Conservation (phyloP, 2,888 invertebrate species). For the Cynaeus angustus region DNA sequence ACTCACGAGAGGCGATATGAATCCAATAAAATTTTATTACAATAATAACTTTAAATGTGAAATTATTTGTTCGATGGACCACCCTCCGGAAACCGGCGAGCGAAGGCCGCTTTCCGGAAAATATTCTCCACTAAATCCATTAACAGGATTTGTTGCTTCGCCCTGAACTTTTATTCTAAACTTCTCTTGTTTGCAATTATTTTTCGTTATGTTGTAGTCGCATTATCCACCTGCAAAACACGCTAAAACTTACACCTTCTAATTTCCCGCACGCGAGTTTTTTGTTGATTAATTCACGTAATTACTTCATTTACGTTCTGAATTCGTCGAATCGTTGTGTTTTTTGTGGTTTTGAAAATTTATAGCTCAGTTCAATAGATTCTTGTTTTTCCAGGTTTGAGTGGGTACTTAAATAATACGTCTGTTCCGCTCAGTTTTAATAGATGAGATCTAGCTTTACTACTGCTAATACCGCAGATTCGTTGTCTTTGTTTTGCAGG, state of each 20-base stretch:
- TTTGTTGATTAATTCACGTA: constrained; percentile 23
- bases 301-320: constrained; percentile 11
- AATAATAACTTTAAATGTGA: constrained; percentile 38
- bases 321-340: background rate
- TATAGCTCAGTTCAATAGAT: background rate
- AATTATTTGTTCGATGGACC: constrained; percentile 28
- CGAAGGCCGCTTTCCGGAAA: constrained; percentile 4
- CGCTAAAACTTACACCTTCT: constrained; percentile 11
- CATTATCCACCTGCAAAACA: background rate
- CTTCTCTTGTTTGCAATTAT: constrained; percentile 17
- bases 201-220: constrained; percentile 25
- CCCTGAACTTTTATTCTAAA: constrained; percentile 14
- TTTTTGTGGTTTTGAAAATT: background rate
- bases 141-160: constrained; percentile 17
- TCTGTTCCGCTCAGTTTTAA: constrained; percentile 3
- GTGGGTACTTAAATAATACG: constrained; percentile 7
- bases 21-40: constrained; percentile 35
- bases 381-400: constrained; percentile 6
- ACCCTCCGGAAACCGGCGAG: constrained; percentile 16
- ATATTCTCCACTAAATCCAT: constrained; percentile 28
- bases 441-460: constrained; percentile 8
- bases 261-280: constrained; percentile 21
- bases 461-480: constrained; percentile 2
- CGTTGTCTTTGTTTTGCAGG: background rate
- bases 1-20: constrained; percentile 18